A percentile compares a stretch with the other conserved stretches of the same genome.
Conservation (phyloP, 2,888 invertebrate genomes). For the Chymomyza caudatula region DNA sequence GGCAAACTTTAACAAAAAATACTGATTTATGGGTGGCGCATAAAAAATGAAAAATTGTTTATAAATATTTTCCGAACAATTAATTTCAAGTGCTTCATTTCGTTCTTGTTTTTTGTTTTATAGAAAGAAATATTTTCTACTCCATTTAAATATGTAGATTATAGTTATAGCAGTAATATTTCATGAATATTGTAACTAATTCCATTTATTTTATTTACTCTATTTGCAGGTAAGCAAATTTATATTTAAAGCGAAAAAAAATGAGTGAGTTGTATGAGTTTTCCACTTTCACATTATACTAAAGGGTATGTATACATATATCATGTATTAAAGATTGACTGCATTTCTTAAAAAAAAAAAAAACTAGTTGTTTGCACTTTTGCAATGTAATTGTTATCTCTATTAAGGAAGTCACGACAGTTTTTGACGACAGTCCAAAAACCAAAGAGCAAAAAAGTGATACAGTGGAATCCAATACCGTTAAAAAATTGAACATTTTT, state of each 20-base stretch:
- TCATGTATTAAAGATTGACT: too few relatives aligned
- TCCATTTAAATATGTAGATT: background rate
- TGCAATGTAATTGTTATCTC: too few relatives aligned
- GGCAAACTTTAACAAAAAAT: too few relatives aligned
- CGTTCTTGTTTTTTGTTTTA: background rate
- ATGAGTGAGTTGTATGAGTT: background rate
- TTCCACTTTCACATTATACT: too few relatives aligned
- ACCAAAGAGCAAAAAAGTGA: too few relatives aligned
- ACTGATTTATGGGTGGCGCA: background rate
- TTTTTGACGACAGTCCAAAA: too few relatives aligned
- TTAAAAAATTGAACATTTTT: too few relatives aligned
- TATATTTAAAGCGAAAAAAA: background rate
- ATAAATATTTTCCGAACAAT: background rate
- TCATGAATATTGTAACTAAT: background rate
- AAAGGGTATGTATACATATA: too few relatives aligned
- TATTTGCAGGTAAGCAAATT: conserved; percentile 30
- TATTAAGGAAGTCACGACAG: too few relatives aligned
- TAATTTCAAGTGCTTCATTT: background rate
- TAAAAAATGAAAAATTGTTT: background rate
- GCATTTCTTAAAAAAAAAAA: too few relatives aligned
- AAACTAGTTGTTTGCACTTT: too few relatives aligned
- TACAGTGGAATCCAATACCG: too few relatives aligned
- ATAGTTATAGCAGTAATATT: background rate
- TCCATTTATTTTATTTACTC: background rate
- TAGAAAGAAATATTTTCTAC: background rate